These are phyloP conservation scores for Ambastaia sidthimunki DNA, from an alignment of 2,797 vertebrate genomes.

Conservation along the genomic window DNA sequence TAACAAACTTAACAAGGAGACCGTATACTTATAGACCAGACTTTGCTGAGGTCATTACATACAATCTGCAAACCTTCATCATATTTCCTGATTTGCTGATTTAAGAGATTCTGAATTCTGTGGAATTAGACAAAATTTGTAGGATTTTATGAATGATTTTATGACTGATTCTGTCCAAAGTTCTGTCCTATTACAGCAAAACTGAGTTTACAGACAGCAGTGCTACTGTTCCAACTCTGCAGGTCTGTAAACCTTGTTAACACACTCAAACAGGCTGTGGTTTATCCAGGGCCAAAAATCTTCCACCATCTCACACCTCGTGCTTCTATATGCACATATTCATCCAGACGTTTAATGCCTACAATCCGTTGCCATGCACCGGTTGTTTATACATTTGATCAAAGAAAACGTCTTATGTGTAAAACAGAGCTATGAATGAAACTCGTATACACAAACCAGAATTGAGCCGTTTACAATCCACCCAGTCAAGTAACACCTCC, in stretches of 20 bases:
- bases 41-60: constrained; percentile 2
- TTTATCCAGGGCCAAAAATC: constrained; percentile 18
- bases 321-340: constrained; percentile 18
- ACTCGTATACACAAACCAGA: neutral
- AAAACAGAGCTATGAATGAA: neutral
- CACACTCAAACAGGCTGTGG: neutral
- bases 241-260: too few species aligned
- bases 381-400: constrained; percentile 17
- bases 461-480: neutral
- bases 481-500: neutral
- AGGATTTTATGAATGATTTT: too few species aligned
- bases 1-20: constrained; percentile 1
- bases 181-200: neutral
- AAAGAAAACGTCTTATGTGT: neutral
- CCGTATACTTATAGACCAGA: neutral
- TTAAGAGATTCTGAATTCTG: too few species aligned
- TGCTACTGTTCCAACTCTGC: too few species aligned
- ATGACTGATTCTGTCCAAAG: too few species aligned
- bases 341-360: constrained; percentile 10
- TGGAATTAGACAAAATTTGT: too few species aligned
- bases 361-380: constrained; percentile 10
- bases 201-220: too few species aligned
- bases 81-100: too few species aligned
- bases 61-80: neutral
- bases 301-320: constrained; percentile 11